Evolutionary conservation across 2,888 invertebrate genomes (phyloP), one percentile per base, ranked within the genome.

Genomic region (Diogma glabrata): DNA sequence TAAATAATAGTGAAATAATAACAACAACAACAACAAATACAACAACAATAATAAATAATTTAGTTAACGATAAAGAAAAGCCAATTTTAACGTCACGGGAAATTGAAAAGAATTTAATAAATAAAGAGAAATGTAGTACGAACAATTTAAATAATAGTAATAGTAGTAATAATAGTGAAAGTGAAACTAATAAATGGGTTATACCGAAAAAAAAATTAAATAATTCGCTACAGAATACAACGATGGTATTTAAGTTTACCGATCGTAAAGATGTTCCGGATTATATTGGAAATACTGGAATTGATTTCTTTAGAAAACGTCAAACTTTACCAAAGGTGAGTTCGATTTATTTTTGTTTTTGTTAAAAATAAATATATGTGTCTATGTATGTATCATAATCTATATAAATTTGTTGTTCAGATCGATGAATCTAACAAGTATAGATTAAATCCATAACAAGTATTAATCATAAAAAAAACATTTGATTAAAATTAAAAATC

Each of bases 211-310:
- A 48, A 33, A 30, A 30, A 23, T n/a, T 28, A 6, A 28, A 28
- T n/a, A 19, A 17, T 23, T 23, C 23, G 24, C 17, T 33, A 14
- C 23, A 49, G 23, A 83, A 80, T 59, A 83, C 84, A 58, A 77
- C 81, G 24, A 81, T 89, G 72, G 87, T 89, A 57, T 91, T 91
- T 73, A 88, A 91, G 74, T 92, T 91, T 72, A 85, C 84, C 58
- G 76, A 80, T 70, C 79, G 85, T 64, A 86, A 85, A 70, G 86
- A 86, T 63, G 87, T 90, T 62, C 91, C 91, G 49, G 88, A 91
- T 75, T 90, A 92, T 71, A 87, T 92, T 64, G 88, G 88, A 67
- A 89, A 90, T 72, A 90, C 91, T 74, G 88, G 87, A 59, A 76
- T 84, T 67, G 76, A 84, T 59, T 77, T 82, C 60, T 77, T 79